phyloP scores from a whole-genome alignment of 2,113 vertebrate genomes.

The Pelecanus crispus region DNA sequence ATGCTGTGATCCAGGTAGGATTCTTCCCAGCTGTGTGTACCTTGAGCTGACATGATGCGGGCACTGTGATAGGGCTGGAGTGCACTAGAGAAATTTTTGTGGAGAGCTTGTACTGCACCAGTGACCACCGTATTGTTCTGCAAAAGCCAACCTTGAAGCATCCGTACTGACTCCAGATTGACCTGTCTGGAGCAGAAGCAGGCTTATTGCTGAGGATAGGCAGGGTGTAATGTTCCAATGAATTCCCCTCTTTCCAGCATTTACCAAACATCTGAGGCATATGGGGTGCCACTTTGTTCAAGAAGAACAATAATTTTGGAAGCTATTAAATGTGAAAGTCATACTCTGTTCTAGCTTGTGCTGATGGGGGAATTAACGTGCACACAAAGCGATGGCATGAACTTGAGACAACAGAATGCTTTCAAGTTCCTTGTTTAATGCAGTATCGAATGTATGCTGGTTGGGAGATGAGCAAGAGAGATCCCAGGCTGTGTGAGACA shows the following conservation, averaged over 20 bases:
- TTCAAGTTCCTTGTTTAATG: neutral
- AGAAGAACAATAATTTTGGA: neutral
- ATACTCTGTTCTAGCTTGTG: neutral
- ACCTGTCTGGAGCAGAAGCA: neutral
- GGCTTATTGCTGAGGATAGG: neutral
- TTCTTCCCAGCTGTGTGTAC: neutral
- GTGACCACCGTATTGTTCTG: neutral
- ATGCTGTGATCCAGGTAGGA: neutral
- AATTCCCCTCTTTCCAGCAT: neutral
- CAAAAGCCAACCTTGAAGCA: neutral
- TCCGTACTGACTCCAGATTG: neutral
- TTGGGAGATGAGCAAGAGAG: neutral
- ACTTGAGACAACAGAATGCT: neutral
- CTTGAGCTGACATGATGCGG: neutral
- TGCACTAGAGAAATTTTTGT: neutral
- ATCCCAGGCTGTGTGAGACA: neutral
- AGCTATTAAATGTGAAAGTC: neutral
- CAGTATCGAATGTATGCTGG: neutral
- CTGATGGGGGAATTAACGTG: neutral
- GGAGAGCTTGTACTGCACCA: neutral
- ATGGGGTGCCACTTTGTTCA: neutral
- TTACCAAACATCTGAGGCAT: neutral
- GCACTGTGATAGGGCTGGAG: neutral
- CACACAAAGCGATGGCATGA: neutral
- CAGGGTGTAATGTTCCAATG: neutral